A percentile compares a stretch with the other conserved stretches of the same genome.
These are phyloP conservation scores for Porites evermanni DNA, from an alignment of 92 coral and sea anemone genomes.

Conservation along the genomic window DNA sequence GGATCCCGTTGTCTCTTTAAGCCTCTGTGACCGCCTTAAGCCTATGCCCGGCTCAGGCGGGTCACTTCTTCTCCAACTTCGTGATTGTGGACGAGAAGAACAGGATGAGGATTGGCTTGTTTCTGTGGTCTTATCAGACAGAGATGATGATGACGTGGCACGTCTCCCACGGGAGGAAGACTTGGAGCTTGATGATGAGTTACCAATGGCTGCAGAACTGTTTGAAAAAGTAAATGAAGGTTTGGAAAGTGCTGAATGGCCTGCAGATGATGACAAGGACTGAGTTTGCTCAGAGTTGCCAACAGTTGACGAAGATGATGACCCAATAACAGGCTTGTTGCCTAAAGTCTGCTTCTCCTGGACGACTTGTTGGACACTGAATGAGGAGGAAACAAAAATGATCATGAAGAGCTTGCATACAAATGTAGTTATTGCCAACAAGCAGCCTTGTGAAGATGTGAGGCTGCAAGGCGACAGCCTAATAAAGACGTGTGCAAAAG, in stretches of 20 bases:
- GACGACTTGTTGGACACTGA: not conserved
- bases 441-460: too few species aligned
- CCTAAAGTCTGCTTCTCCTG: constrained; percentile 28
- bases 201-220: constrained; percentile 57
- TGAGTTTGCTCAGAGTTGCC: constrained; percentile 37
- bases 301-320: constrained; percentile 43
- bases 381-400: not conserved
- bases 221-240: constrained; percentile 14
- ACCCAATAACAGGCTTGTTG: constrained; percentile 27
- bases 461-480: too few species aligned
- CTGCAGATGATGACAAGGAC: constrained; percentile 31
- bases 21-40: constrained; percentile 99
- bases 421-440: too few species aligned
- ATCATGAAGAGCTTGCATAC: not conserved
- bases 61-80: constrained; percentile 69
- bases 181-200: constrained; percentile 59
- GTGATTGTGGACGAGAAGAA: constrained; percentile 35
- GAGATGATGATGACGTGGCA: constrained; percentile 56
- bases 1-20: constrained; percentile 99
- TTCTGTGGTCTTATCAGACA: constrained; percentile 54
- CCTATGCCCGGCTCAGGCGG: constrained; percentile 97
- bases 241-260: constrained; percentile 44
- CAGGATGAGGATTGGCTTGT: constrained; percentile 31
- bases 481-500: too few species aligned
- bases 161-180: constrained; percentile 66